Evolutionary conservation across 1,140 invertebrate genomes (phyloP), one percentile per base, ranked within the genome.

Genomic region (Ladona fulva): DNA sequence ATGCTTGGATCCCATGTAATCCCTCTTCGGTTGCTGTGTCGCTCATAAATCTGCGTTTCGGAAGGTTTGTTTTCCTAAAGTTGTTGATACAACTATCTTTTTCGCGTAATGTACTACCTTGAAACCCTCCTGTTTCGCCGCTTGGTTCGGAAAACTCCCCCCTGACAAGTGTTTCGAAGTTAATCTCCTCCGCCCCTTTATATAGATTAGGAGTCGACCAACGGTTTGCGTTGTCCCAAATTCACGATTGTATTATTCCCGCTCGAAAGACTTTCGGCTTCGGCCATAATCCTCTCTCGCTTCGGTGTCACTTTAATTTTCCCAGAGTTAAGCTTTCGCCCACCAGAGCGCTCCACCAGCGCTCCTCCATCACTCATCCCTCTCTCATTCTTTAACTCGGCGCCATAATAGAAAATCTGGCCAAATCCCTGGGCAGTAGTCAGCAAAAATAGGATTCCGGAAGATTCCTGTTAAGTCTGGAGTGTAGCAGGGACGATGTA

Each of bases 361-460:
- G 16, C n/a, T 1, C n/a, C 52, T 52, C 52, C 52, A 66, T 66
- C 52, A 22, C 52, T 66, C 52, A 66, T 66, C 66, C 74, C 74
- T 59, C 29, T 37, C 52, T 12, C 52, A 66, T 66, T 66, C 52
- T 66, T 66, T 66, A 66, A 66, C 52, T 66, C 52, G 77, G 76
- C 77, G 74, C 79, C 75, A 79, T 79, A 79, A 79, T 79, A 79
- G 79, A 79, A 79, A 79, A 79, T 78, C 77, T 76, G 78, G 74
- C 44, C 78, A 80, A 80, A 78, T 78, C 79, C 79, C 78, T 59
- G 25, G 79, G 78, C 75, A 80, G 77, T 78, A 80, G 79, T 80
- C 79, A 80, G 79, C 79, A 80, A 80, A 80, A 80, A 80, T 80
- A 80, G 79, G 79, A 80, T 80, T 80, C 79, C 42, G 16, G 12